Conservation (phyloP, 1,140 invertebrate genomes). For the Condylostylus longicornis region DNA sequence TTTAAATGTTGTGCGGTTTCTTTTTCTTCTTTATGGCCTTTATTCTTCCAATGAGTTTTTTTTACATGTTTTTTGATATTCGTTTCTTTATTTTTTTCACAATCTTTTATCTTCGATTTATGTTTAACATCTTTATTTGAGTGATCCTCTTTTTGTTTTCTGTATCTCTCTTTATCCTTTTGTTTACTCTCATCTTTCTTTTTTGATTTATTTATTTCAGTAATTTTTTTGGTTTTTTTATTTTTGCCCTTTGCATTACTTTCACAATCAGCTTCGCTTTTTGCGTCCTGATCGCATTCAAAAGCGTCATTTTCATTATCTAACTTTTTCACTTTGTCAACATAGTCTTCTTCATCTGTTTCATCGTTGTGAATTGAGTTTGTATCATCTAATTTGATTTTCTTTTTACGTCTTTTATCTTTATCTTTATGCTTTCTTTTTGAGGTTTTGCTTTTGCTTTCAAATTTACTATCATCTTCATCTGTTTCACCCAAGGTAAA, state of each 20-base stretch:
- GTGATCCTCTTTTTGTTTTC: conserved; percentile 3
- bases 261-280: too few species aligned
- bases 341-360: not conserved
- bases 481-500: conserved; percentile 17
- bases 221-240: conserved; percentile 5
- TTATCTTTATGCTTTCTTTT: conserved; percentile 29
- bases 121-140: too few species aligned
- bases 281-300: too few species aligned
- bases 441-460: conserved; percentile 22
- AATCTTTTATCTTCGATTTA: too few species aligned
- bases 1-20: too few species aligned
- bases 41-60: too few species aligned
- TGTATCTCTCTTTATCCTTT: not conserved
- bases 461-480: conserved; percentile 19
- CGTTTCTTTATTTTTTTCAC: too few species aligned
- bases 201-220: conserved; percentile 6
- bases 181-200: conserved; percentile 5
- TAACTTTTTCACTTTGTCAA: conserved; percentile 9
- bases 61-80: too few species aligned
- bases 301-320: conserved; percentile 8
- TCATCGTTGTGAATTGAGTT: conserved; percentile 11
- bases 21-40: too few species aligned
- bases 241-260: too few species aligned
- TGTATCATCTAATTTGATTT: conserved; percentile 32
- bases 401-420: conserved; percentile 31